Evolutionary conservation across 1,140 invertebrate species (phyloP).

Genomic region (Vanessa atalanta): DNA sequence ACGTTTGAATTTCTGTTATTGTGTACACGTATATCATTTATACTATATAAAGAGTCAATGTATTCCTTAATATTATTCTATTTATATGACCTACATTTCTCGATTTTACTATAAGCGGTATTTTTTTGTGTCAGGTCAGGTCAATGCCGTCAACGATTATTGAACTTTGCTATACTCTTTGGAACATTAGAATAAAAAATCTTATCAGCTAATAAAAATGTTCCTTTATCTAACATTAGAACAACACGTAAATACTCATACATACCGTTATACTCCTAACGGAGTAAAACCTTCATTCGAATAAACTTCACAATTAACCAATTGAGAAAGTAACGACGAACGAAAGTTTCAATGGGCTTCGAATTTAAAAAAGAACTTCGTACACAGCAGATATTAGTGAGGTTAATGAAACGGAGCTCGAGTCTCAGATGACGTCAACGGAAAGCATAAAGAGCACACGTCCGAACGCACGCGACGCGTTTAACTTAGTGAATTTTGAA

Average conservation of each 20-base stretch:
- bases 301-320: constrained; percentile 3
- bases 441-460: constrained; percentile 27
- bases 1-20: too few relatives aligned
- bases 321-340: neutral
- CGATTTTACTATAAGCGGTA: neutral
- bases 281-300: constrained; percentile 12
- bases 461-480: constrained; percentile 29
- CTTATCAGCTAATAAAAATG: too few relatives aligned
- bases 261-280: constrained; percentile 20
- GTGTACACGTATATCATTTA: too few relatives aligned
- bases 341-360: neutral
- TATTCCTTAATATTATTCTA: neutral
- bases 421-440: constrained; percentile 31
- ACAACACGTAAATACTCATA: constrained; percentile 4
- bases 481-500: constrained; percentile 26
- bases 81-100: neutral
- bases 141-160: neutral
- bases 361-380: constrained; percentile 1
- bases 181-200: too few relatives aligned
- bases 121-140: neutral
- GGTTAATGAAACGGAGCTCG: neutral
- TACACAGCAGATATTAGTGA: neutral
- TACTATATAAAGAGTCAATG: too few relatives aligned
- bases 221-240: neutral
- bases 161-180: neutral